Conservation (phyloP, 2,797 vertebrate genomes). For the Chiloscyllium punctatum region DNA sequence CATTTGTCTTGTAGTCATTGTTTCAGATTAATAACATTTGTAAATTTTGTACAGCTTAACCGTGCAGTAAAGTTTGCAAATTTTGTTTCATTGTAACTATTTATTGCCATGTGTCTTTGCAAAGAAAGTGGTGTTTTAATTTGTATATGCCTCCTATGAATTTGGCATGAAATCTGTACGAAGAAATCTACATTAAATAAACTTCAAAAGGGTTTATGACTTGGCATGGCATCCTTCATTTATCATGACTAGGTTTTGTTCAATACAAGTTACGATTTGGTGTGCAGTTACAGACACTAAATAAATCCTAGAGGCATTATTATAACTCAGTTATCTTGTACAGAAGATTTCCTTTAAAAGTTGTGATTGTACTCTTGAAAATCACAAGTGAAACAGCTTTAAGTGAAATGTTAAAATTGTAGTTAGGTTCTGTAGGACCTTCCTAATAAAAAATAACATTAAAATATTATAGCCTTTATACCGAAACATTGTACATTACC, state of each 20-base stretch:
- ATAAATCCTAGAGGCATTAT: not conserved
- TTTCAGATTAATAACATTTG: slow-evolving; percentile 55
- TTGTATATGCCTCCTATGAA: slow-evolving; percentile 81
- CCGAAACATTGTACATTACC: too few species aligned
- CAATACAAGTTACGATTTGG: slow-evolving; percentile 43
- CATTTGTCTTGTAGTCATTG: slow-evolving; percentile 28
- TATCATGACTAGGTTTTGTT: slow-evolving; percentile 43
- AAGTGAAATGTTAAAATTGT: too few species aligned
- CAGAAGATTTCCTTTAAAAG: too few species aligned
- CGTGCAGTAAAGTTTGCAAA: slow-evolving; percentile 74
- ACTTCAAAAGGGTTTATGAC: slow-evolving; percentile 76
- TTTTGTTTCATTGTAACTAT: slow-evolving; percentile 53
- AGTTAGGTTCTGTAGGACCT: too few species aligned
- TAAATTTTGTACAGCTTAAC: slow-evolving; percentile 96
- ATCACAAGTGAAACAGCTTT: too few species aligned
- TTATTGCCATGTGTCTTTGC: slow-evolving; percentile 87
- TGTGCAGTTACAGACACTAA: slow-evolving; percentile 44
- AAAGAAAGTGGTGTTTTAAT: slow-evolving; percentile 73
- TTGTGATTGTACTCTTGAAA: too few species aligned
- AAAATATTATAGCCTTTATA: too few species aligned
- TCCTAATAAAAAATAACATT: too few species aligned
- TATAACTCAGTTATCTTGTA: not conserved
- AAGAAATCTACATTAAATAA: slow-evolving; percentile 83
- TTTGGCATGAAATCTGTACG: slow-evolving; percentile 82
- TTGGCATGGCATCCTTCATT: slow-evolving; percentile 39